Conservation (phyloP, 2,797 vertebrate species). For the Ctenopoma kingsleyae region DNA sequence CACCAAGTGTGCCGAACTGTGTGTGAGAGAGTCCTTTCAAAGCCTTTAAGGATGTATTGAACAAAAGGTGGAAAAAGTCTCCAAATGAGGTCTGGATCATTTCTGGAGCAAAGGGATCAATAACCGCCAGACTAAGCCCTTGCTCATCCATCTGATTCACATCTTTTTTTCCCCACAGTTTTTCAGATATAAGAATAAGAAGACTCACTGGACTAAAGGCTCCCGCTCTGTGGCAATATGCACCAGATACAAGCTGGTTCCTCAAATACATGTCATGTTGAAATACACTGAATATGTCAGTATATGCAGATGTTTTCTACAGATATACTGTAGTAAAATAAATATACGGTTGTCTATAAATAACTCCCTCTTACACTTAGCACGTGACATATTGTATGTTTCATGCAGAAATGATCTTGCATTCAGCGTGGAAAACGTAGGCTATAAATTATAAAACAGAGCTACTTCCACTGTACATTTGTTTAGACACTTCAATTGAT, state of each 20-base stretch:
- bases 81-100: slow-evolving; percentile 83
- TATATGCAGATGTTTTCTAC: slow-evolving; percentile 20
- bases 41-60: slow-evolving; percentile 80
- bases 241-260: slow-evolving; percentile 53
- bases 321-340: slow-evolving; percentile 26
- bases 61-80: slow-evolving; percentile 67
- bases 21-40: slow-evolving; percentile 71
- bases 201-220: slow-evolving; percentile 57
- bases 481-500: slow-evolving; percentile 23
- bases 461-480: slow-evolving; percentile 27
- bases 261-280: slow-evolving; percentile 40
- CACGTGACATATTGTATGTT: slow-evolving; percentile 22
- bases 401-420: slow-evolving; percentile 15
- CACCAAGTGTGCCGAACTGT: slow-evolving; percentile 66
- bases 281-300: slow-evolving; percentile 49
- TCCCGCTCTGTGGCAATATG: slow-evolving; percentile 45
- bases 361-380: slow-evolving; percentile 44
- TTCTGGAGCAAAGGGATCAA: slow-evolving; percentile 81
- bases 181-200: slow-evolving; percentile 61
- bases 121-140: slow-evolving; percentile 81
- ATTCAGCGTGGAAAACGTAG: slow-evolving; percentile 32
- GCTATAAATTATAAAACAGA: slow-evolving; percentile 41
- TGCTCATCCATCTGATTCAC: slow-evolving; percentile 83
- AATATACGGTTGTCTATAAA: slow-evolving; percentile 44
- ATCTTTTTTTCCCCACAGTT: slow-evolving; percentile 59